Percentiles rank a stretch among this genome's conserved stretches.
These are phyloP conservation scores for Lumbricus terrestris DNA, from an alignment of 2,888 invertebrate species.

Conservation along the genomic window DNA sequence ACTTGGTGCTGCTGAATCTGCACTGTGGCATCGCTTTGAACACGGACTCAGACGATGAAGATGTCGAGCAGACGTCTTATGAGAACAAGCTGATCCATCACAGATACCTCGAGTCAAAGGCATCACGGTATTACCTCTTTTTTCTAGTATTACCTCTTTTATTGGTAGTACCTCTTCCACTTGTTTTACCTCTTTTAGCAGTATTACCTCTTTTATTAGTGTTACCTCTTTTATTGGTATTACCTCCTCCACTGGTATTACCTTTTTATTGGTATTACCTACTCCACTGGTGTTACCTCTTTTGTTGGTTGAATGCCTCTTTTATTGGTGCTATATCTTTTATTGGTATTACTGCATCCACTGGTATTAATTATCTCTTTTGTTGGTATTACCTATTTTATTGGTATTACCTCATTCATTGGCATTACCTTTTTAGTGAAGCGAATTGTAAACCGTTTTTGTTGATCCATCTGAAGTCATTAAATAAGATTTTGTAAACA, in stretches of 20 bases:
- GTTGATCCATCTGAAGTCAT: not conserved
- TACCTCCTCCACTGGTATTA: too few relatives aligned
- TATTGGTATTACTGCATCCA: not conserved
- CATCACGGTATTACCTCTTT: not conserved
- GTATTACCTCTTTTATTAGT: too few relatives aligned
- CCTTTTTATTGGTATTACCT: too few relatives aligned
- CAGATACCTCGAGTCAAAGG: slow-evolving; percentile 11
- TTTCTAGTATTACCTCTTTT: not conserved
- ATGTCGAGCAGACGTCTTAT: slow-evolving; percentile 1
- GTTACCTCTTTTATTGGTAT: too few relatives aligned
- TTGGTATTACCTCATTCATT: too few relatives aligned
- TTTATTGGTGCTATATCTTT: too few relatives aligned
- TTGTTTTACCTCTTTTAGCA: not conserved
- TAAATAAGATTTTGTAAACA: not conserved
- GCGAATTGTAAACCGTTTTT: not conserved
- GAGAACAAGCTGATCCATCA: slow-evolving; percentile 11
- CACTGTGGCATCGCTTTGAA: slow-evolving; percentile 26
- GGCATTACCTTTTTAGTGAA: too few relatives aligned
- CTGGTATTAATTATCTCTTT: not conserved
- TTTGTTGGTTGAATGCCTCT: too few relatives aligned
- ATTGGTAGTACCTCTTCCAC: not conserved
- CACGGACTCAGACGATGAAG: slow-evolving; percentile 13
- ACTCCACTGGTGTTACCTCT: too few relatives aligned
- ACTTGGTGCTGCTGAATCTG: slow-evolving; percentile 22
- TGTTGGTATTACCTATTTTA: too few relatives aligned